These are phyloP conservation scores for Muscicapa adusta DNA, from an alignment of 2,113 vertebrate species.

Conservation along the genomic window DNA sequence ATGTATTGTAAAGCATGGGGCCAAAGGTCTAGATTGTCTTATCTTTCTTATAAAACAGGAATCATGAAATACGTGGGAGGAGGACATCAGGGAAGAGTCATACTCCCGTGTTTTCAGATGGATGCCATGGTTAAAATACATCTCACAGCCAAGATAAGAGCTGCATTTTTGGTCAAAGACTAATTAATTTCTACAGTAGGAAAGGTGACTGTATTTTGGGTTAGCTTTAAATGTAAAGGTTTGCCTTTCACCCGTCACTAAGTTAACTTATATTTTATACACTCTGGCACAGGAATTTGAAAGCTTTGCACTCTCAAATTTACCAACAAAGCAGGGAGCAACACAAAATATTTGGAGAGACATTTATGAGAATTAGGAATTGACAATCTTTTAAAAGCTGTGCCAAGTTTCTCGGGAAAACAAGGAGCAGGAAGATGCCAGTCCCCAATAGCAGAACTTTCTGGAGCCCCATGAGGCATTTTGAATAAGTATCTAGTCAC, in stretches of 20 bases:
- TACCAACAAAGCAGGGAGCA: neutral
- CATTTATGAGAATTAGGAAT: neutral
- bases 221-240: neutral
- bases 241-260: neutral
- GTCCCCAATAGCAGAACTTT: neutral
- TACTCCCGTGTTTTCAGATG: neutral
- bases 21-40: neutral
- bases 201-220: neutral
- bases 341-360: neutral
- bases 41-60: neutral
- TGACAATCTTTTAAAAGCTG: neutral
- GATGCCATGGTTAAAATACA: neutral
- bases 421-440: neutral
- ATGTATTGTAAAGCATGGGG: neutral
- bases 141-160: neutral
- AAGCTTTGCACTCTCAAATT: neutral
- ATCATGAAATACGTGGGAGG: neutral
- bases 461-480: neutral
- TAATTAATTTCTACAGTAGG: neutral
- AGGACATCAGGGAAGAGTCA: neutral
- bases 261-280: neutral
- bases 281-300: neutral
- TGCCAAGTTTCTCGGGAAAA: neutral
- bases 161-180: neutral
- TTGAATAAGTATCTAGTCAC: neutral